These are phyloP conservation scores for Heterotilapia buettikoferi DNA, from an alignment of 2,113 vertebrate genomes.

Conservation along the genomic window DNA sequence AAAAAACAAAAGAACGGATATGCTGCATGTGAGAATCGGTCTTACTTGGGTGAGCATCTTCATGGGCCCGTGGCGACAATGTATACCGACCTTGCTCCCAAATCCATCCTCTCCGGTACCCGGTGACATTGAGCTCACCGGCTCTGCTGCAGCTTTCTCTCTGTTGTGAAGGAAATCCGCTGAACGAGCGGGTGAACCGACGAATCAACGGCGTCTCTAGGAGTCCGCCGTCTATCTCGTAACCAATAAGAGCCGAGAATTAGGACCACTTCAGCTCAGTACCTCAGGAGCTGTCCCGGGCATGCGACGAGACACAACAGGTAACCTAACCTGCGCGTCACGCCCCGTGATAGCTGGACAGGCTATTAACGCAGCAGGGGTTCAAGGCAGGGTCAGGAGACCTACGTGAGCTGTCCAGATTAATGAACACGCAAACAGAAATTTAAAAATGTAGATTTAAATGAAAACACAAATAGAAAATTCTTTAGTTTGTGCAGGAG, in stretches of 20 bases:
- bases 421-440: background rate
- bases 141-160: constrained; percentile 4
- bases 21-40: background rate
- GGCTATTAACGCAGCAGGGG: background rate
- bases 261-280: background rate
- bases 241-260: constrained; percentile 29
- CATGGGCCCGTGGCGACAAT: background rate
- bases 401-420: background rate
- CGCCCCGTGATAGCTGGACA: background rate
- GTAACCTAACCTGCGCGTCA: background rate
- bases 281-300: constrained; percentile 30
- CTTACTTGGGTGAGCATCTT: constrained; percentile 5
- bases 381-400: background rate
- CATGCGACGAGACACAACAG: background rate
- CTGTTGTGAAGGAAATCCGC: constrained; percentile 14
- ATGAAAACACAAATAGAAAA: background rate
- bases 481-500: background rate
- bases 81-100: background rate
- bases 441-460: background rate
- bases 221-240: background rate
- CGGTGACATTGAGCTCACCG: constrained; percentile 42
- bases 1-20: background rate
- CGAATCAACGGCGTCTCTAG: constrained; percentile 12
- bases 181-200: background rate
- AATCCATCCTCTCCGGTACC: background rate